phyloP scores from a whole-genome alignment of 2,888 invertebrate species.

The Clostera curtula region DNA sequence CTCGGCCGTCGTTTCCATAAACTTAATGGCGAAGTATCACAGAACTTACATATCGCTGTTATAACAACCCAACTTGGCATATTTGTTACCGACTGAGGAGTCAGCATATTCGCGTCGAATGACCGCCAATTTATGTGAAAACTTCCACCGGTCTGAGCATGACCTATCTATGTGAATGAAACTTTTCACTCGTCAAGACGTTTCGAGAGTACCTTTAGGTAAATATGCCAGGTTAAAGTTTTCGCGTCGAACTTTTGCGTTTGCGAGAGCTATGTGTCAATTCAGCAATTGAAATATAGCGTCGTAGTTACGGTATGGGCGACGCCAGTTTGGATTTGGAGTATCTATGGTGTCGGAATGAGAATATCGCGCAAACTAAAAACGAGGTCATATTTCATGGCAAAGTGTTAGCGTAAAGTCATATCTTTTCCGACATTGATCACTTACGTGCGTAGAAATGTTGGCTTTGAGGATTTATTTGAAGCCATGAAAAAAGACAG shows the following conservation, averaged over 20 bases:
- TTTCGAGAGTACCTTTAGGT: slow-evolving; percentile 63
- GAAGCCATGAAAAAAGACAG: no score
- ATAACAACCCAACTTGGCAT: slow-evolving; percentile 74
- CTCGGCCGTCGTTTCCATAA: slow-evolving; percentile 70
- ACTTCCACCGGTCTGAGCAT: slow-evolving; percentile 65
- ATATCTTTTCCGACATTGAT: slow-evolving; percentile 14
- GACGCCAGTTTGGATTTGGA: slow-evolving; percentile 77
- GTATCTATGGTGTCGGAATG: slow-evolving; percentile 29
- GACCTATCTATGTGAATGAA: slow-evolving; percentile 69
- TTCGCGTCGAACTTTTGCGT: slow-evolving; percentile 59
- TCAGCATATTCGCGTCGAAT: slow-evolving; percentile 74
- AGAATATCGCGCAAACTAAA: slow-evolving; percentile 20
- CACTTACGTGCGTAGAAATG: no score
- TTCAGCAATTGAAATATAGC: slow-evolving; percentile 69
- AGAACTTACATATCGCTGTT: slow-evolving; percentile 74
- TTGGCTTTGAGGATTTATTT: no score
- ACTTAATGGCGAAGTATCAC: slow-evolving; percentile 73
- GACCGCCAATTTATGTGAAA: slow-evolving; percentile 75
- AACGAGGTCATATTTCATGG: slow-evolving; percentile 35
- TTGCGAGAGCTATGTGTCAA: slow-evolving; percentile 65
- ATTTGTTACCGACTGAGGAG: slow-evolving; percentile 73
- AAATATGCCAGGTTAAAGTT: slow-evolving; percentile 71
- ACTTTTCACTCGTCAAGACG: slow-evolving; percentile 71
- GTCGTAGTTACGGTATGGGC: slow-evolving; percentile 55
- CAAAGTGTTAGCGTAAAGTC: slow-evolving; percentile 14